phyloP scores from a whole-genome alignment of 2,888 invertebrate genomes.

The Margaritifera margaritifera region DNA sequence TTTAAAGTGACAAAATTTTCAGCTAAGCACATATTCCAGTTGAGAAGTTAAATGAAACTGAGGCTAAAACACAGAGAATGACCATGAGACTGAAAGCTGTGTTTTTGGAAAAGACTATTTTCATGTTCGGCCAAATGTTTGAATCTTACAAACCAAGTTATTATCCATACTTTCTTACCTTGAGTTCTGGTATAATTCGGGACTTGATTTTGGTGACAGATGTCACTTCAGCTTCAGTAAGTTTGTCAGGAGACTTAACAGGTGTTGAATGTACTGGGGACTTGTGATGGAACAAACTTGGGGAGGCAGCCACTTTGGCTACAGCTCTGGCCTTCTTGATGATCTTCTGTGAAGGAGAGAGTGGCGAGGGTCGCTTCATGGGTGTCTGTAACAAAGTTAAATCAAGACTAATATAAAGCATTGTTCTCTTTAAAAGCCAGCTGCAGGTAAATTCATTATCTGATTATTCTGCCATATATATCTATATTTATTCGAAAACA shows the following conservation, averaged over 20 bases:
- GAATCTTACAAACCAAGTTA: not conserved
- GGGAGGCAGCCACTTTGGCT: constrained; percentile 26
- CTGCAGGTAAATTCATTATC: too few relatives aligned
- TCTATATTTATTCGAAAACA: too few relatives aligned
- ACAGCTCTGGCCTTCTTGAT: constrained; percentile 39
- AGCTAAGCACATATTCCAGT: too few relatives aligned
- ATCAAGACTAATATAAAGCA: too few relatives aligned
- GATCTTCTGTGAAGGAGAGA: constrained; percentile 38
- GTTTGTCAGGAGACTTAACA: too few relatives aligned
- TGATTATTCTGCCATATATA: too few relatives aligned
- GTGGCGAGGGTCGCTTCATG: constrained; percentile 27
- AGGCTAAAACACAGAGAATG: not conserved
- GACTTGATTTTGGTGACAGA: constrained; percentile 30
- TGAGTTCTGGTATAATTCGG: constrained; percentile 38
- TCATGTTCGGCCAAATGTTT: not conserved
- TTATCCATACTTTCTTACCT: constrained; percentile 17
- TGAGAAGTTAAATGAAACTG: too few relatives aligned
- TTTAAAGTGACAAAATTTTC: too few relatives aligned
- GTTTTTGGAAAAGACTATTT: not conserved
- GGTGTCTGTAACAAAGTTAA: constrained; percentile 18
- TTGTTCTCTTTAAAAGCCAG: too few relatives aligned
- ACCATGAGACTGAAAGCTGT: not conserved
- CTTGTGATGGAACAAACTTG: constrained; percentile 3
- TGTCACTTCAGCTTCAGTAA: too few relatives aligned
- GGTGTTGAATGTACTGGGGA: too few relatives aligned